Conservation (phyloP, 2,888 invertebrate species). For the Nasonovia ribisnigri region DNA sequence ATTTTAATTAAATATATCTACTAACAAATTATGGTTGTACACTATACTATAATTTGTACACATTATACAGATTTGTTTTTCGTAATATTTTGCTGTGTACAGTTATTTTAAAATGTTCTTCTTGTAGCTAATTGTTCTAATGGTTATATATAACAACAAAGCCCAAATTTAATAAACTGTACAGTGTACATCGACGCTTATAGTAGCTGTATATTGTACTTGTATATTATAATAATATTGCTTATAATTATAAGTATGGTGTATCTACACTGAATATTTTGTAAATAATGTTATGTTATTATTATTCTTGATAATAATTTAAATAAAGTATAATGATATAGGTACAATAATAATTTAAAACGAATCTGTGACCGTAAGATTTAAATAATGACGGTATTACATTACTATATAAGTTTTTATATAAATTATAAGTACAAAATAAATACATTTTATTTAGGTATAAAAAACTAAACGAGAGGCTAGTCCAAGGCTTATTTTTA, state of each 20-base stretch:
- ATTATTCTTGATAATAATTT: neutral
- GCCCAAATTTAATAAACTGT: neutral
- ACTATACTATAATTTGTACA: neutral
- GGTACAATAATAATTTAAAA: neutral
- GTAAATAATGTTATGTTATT: neutral
- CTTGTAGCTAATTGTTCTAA: neutral
- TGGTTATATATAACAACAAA: neutral
- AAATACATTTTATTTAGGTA: neutral
- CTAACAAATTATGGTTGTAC: neutral
- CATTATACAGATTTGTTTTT: neutral
- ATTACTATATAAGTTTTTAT: neutral
- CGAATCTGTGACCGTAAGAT: neutral
- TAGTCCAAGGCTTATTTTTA: neutral
- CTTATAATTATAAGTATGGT: neutral
- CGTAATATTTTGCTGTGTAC: neutral
- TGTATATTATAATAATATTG: neutral
- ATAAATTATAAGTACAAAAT: neutral
- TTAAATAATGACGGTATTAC: neutral
- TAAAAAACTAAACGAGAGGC: neutral
- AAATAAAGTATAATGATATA: neutral
- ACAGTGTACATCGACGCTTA: neutral
- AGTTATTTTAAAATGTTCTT: neutral
- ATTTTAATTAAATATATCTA: neutral
- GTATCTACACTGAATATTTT: neutral
- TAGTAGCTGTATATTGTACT: neutral